Conservation (phyloP, 2,797 vertebrate genomes). For the Centropyge bicolor region DNA sequence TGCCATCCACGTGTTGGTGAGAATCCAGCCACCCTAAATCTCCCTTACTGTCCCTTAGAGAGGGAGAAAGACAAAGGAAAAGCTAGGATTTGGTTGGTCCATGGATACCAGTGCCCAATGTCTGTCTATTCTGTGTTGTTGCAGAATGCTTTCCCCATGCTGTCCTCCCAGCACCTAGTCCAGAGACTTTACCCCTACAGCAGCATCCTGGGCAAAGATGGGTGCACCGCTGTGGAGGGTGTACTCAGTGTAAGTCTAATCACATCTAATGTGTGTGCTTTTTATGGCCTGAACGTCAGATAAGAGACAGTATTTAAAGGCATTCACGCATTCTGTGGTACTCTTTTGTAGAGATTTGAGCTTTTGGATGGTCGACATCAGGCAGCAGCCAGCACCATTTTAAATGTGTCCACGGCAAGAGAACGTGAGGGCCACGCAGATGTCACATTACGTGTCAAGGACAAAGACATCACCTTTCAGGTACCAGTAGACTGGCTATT, state of each 20-base stretch:
- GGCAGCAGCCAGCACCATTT: conserved; percentile 76
- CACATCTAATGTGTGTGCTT: background rate
- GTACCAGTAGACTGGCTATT: conserved; percentile 71
- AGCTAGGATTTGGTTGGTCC: background rate
- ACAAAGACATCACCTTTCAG: conserved; percentile 90
- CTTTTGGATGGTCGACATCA: conserved; percentile 84
- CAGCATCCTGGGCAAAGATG: conserved; percentile 92
- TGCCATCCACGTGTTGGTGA: conserved; percentile 92
- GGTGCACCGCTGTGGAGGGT: conserved; percentile 89
- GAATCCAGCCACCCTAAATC: conserved; percentile 39
- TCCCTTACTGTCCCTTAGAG: background rate
- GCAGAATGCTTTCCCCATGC: conserved; percentile 92
- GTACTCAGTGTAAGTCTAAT: conserved; percentile 89
- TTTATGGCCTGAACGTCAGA: background rate
- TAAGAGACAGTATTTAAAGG: background rate
- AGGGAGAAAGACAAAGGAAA: background rate
- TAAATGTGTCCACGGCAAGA: conserved; percentile 76
- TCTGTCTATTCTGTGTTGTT: conserved; percentile 42
- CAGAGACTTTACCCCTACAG: conserved; percentile 93
- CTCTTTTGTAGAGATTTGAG: conserved; percentile 89
- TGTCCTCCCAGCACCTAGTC: conserved; percentile 89
- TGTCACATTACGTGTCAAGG: conserved; percentile 86
- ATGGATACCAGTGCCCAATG: background rate
- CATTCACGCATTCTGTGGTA: background rate
- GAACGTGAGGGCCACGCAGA: conserved; percentile 79